A percentile compares a stretch with the other conserved stretches of the same genome.
Conservation (phyloP, 2,888 invertebrate species). For the Siphlonurus alternatus region DNA sequence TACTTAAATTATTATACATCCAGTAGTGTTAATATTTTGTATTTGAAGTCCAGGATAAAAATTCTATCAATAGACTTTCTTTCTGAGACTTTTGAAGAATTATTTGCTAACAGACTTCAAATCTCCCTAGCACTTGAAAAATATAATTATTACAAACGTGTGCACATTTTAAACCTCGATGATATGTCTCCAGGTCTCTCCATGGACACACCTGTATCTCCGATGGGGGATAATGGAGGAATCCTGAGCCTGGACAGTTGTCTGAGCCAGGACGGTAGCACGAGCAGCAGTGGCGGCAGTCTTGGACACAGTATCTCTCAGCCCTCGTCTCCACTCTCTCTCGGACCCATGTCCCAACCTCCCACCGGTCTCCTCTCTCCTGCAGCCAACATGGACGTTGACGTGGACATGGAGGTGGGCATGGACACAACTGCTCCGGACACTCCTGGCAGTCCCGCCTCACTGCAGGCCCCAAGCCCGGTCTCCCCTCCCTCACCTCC, state of each 20-base stretch:
- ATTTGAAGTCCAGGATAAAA: too few species aligned
- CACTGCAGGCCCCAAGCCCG: conserved; percentile 21
- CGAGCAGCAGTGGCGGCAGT: conserved; percentile 10
- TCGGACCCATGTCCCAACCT: conserved; percentile 9
- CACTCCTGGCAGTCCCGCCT: conserved; percentile 6
- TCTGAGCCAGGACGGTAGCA: conserved; percentile 7
- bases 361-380: conserved; percentile 23
- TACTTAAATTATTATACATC: too few species aligned
- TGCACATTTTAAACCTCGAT: neutral
- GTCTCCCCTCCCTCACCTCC: neutral
- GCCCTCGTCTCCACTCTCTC: conserved; percentile 10
- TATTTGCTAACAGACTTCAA: too few species aligned
- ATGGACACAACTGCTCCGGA: conserved; percentile 13
- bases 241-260: conserved; percentile 9
- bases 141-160: too few species aligned
- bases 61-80: too few species aligned
- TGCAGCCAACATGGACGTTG: conserved; percentile 26
- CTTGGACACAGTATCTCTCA: conserved; percentile 6
- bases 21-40: too few species aligned
- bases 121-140: too few species aligned
- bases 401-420: conserved; percentile 14
- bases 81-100: too few species aligned
- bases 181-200: conserved; percentile 15
- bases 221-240: conserved; percentile 9
- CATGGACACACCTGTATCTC: conserved; percentile 25